Percentiles rank a stretch among this genome's conserved stretches.
These are phyloP conservation scores for Eleutherodactylus coqui DNA, from an alignment of 2,797 vertebrate species.

Conservation along the genomic window DNA sequence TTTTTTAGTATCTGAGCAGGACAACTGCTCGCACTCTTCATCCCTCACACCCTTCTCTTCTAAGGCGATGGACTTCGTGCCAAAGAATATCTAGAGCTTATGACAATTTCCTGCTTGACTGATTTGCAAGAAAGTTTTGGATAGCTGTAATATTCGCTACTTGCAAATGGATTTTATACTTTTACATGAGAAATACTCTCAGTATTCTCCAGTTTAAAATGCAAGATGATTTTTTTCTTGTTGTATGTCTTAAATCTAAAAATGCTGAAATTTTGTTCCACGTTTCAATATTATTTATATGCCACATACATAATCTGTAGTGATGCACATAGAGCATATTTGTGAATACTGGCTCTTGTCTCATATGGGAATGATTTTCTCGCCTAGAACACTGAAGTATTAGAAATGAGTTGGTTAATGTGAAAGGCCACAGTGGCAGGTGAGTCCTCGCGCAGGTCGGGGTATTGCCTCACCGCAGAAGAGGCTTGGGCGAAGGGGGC, in stretches of 20 bases:
- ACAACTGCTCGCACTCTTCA: background rate
- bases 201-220: background rate
- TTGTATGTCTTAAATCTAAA: background rate
- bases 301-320: too few species aligned
- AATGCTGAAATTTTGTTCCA: too few species aligned
- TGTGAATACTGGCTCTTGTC: too few species aligned
- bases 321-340: too few species aligned
- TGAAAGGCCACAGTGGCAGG: too few species aligned
- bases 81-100: constrained; percentile 17
- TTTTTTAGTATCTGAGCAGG: constrained; percentile 7
- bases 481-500: too few species aligned
- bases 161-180: background rate
- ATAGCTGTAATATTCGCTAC: constrained; percentile 5
- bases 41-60: constrained; percentile 2
- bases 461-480: too few species aligned
- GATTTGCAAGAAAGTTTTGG: constrained; percentile 10
- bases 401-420: too few species aligned
- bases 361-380: too few species aligned
- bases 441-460: too few species aligned
- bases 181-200: background rate
- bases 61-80: background rate
- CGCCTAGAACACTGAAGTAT: too few species aligned
- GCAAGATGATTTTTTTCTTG: background rate
- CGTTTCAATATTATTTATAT: too few species aligned
- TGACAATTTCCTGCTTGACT: constrained; percentile 8